Conservation (phyloP, 1,140 invertebrate species). For the Saxidomus purpurata region DNA sequence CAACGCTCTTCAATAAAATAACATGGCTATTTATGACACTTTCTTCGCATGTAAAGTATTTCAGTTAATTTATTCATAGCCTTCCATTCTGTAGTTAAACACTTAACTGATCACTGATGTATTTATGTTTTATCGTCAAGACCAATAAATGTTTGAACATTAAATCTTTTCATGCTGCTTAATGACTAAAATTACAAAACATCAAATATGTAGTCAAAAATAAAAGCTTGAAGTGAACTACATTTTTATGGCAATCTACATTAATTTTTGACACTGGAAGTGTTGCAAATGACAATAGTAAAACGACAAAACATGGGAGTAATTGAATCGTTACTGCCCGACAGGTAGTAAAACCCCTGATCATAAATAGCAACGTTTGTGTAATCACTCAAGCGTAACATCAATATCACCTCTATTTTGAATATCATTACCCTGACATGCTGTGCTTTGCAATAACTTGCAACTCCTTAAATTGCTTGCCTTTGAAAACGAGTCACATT, state of each 20-base stretch:
- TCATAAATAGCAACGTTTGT: not conserved
- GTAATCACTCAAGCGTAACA: not conserved
- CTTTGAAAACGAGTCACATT: not conserved
- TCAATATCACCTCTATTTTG: not conserved
- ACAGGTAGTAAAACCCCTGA: not conserved
- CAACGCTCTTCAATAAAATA: too few species aligned
- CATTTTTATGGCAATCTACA: conserved; percentile 6
- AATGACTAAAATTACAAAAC: not conserved
- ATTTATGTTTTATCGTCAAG: not conserved
- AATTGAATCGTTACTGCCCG: conserved; percentile 6
- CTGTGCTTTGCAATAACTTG: not conserved
- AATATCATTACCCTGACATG: not conserved
- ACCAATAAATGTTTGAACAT: not conserved
- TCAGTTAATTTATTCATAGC: too few species aligned
- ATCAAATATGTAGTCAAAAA: conserved; percentile 4
- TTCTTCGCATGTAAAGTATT: too few species aligned
- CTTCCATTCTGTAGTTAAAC: too few species aligned
- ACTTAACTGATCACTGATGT: too few species aligned
- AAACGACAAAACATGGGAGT: not conserved
- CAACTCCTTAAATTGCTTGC: not conserved
- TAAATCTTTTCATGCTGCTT: not conserved
- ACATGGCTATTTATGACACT: too few species aligned
- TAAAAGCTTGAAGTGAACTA: not conserved
- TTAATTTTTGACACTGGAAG: not conserved
- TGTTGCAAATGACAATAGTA: not conserved